phyloP scores from a whole-genome alignment of 2,888 invertebrate genomes.

The Diarsia rubi region DNA sequence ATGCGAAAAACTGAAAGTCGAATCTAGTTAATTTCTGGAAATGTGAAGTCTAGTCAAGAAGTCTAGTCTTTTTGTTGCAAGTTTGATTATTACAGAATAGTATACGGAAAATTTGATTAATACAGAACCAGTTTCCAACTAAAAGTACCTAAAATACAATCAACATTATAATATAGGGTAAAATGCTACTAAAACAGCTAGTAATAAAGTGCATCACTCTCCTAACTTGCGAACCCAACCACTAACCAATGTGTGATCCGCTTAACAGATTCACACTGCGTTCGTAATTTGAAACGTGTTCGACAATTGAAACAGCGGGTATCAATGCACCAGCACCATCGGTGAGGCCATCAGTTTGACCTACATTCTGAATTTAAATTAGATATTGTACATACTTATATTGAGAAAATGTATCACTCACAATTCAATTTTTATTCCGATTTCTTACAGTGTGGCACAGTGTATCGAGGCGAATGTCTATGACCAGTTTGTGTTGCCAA shows the following conservation, averaged over 20 bases:
- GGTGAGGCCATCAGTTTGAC: slow-evolving; percentile 79
- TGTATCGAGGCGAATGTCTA: too few relatives aligned
- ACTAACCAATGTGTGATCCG: slow-evolving; percentile 46
- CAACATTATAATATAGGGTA: background rate
- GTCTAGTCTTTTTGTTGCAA: background rate
- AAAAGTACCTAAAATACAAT: too few relatives aligned
- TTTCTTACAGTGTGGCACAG: too few relatives aligned
- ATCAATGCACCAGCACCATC: slow-evolving; percentile 80
- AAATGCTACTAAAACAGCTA: background rate
- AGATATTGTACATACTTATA: slow-evolving; percentile 51
- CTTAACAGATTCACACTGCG: slow-evolving; percentile 81
- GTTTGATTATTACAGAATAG: background rate
- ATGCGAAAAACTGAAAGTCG: too few relatives aligned
- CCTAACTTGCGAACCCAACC: background rate
- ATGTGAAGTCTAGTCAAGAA: background rate
- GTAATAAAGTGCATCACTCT: background rate
- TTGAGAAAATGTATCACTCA: slow-evolving; percentile 26
- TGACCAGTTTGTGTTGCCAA: too few relatives aligned
- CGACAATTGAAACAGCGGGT: slow-evolving; percentile 89
- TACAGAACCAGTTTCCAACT: background rate
- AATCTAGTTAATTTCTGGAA: too few relatives aligned
- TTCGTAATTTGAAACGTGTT: slow-evolving; percentile 86
- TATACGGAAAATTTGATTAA: too few relatives aligned
- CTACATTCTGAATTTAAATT: slow-evolving; percentile 73
- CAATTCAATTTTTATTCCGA: too few relatives aligned